These are phyloP conservation scores for Lymantria monacha DNA, from an alignment of 2,888 invertebrate species.

Conservation along the genomic window DNA sequence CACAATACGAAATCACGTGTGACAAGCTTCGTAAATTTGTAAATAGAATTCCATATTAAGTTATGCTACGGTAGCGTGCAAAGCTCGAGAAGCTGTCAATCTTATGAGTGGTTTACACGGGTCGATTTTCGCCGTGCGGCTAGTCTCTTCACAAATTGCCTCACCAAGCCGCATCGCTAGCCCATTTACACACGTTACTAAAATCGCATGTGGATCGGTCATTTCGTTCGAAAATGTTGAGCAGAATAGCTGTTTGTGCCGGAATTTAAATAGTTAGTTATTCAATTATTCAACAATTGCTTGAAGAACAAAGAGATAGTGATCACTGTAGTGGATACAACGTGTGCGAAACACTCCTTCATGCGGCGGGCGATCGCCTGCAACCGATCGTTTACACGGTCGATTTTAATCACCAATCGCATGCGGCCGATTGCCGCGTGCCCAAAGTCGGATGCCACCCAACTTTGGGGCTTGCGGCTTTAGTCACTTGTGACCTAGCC, in stretches of 20 bases:
- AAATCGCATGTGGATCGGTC: too few relatives aligned
- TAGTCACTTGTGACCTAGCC: conserved; percentile 39
- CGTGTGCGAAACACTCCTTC: conserved; percentile 2
- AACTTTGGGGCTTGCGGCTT: conserved; percentile 44
- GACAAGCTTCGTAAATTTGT: too few relatives aligned
- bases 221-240: too few relatives aligned
- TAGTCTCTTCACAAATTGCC: conserved; percentile 12
- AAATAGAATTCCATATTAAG: too few relatives aligned
- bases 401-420: conserved; percentile 36
- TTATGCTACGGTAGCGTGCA: too few relatives aligned
- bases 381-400: conserved; percentile 22
- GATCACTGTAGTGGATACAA: background rate
- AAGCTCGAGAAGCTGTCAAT: too few relatives aligned
- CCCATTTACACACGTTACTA: too few relatives aligned
- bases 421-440: conserved; percentile 42
- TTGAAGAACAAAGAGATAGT: too few relatives aligned
- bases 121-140: conserved; percentile 14
- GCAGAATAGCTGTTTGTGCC: too few relatives aligned
- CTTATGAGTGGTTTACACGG: conserved; percentile 3
- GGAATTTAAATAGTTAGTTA: too few relatives aligned
- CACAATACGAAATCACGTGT: too few relatives aligned
- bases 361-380: conserved; percentile 11
- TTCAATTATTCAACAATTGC: too few relatives aligned
- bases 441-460: conserved; percentile 43
- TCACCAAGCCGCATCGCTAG: conserved; percentile 8